Base-by-base conservation (phyloP, 2,113 vertebrate species). In the Willisornis vidua region DNA sequence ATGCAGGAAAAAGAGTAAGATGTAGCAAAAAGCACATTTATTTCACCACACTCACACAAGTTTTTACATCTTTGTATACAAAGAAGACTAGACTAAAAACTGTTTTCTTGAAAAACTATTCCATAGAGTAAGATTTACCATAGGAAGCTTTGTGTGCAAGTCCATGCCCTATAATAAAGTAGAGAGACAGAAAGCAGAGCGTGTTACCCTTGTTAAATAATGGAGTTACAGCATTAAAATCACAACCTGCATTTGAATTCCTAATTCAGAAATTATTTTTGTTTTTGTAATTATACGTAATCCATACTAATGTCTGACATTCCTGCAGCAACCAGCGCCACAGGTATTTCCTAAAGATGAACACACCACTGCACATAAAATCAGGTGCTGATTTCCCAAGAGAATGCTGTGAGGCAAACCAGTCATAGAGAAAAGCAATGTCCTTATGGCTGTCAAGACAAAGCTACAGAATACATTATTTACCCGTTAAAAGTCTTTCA, bases 11-110 rank as follows among this genome's bases (percentile, higher is more conserved):
- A 92, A 4, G 45, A 89, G 22, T 14, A 81, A 80, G 20, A 54
- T 39, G 7, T 58, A 81, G 62, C 52, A 93, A 43, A 72, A 66
- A 87, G 92, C 89, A 81, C 90, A 96, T 95, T 97, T 96, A 95
- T 96, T 97, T 93, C 31, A 81, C 45, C 59, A 88, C 29, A 73
- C 4, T 58, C 46, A 26, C n/a, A 76, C 19, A 86, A 45, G 25
- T 61, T 81, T 93, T 92, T 63, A 92, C n/a, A 88, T 61, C 59
- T 80, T 49, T 72, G 41, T 65, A 82, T 54, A 89, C 28, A 93
- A 61, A 89, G 24, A 4, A 55, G 51, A 88, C 14, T 37, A 67
- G 39, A 81, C 57, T 78, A 58, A 94, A 95, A 94, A n/a, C 26
- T 9, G 3, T 24, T 90, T 81, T 45, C 54, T 74, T 78, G 11